phyloP scores from a whole-genome alignment of 1,140 invertebrate species.

The Drosophila eugracilis region DNA sequence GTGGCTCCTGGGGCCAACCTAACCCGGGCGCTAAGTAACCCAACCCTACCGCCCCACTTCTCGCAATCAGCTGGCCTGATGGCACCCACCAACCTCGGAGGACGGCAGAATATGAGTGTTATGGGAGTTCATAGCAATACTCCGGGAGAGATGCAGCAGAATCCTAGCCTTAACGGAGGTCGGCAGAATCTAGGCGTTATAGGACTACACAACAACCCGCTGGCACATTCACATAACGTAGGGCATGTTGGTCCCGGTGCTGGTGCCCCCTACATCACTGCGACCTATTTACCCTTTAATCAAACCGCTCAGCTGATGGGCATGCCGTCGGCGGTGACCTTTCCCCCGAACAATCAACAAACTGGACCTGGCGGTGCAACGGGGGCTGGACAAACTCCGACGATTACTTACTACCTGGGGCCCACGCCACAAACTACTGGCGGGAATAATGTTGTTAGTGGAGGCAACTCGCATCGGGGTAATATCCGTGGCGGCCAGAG shows the following conservation, averaged over 20 bases:
- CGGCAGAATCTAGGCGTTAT: no score
- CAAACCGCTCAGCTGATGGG: constrained; percentile 46
- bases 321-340: constrained; percentile 51
- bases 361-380: constrained; percentile 25
- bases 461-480: constrained; percentile 33
- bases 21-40: constrained; percentile 46
- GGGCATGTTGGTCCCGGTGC: constrained; percentile 27
- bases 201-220: no score
- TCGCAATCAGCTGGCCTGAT: constrained; percentile 73
- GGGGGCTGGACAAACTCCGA: constrained; percentile 15
- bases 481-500: constrained; percentile 48
- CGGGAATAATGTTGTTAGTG: constrained; percentile 12
- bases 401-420: constrained; percentile 38
- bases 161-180: no score
- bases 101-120: no score
- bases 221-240: no score
- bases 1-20: constrained; percentile 57
- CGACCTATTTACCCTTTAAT: constrained; percentile 53
- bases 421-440: constrained; percentile 27
- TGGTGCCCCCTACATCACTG: constrained; percentile 38
- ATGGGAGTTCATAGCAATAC: no score
- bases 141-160: no score
- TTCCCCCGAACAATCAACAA: constrained; percentile 40
- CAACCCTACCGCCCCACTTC: constrained; percentile 49
- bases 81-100: constrained; percentile 36